Base-by-base conservation (phyloP, 2,888 invertebrate species). In the Penaeus monodon region DNA sequence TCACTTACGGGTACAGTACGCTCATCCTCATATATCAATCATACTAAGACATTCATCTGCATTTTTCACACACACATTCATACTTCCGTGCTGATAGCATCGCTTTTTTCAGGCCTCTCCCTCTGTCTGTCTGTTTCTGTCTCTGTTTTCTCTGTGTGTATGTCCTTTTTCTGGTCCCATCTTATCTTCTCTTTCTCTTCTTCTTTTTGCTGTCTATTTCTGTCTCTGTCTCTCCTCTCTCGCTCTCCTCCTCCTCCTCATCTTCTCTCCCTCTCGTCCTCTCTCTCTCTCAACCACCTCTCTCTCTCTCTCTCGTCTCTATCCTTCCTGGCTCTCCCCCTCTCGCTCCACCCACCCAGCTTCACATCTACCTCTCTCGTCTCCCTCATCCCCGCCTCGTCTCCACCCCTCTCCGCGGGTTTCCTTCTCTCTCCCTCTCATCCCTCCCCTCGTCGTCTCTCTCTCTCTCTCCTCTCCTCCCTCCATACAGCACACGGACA, bases 381-480 rank as follows among this genome's bases (percentile, higher is more conserved):
- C 27, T 73, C 73, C n/a, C 73, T 73, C 73, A n/a, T 27, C n/a
- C 73, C n/a, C 73, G 24, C 73, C n/a, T 27, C n/a, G n/a, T 73
- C 73, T 73, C 73, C n/a, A 24, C n/a, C 73, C n/a, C 73, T 73
- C 73, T 73, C 73, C n/a, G n/a, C n/a, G n/a, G n/a, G n/a, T n/a
- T n/a, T n/a, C n/a, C n/a, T n/a, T 73, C 73, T 73, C 73, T 73
- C 73, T 73, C 73, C n/a, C 73, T 73, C 73, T 73, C 73, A n/a
- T 27, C n/a, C 73, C n/a, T 27, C n/a, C 73, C n/a, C 73, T 73
- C 73, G 24, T 27, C n/a, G n/a, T 73, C 73, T 73, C 73, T 73
- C 73, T 73, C 73, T 73, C 73, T 73, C 73, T 73, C 73, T 29
- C 73, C 33, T 24, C 24, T 33, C 24, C 73, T 73, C 29, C 24